phyloP scores from a whole-genome alignment of 2,113 vertebrate species.

The Pyrgilauda ruficollis region DNA sequence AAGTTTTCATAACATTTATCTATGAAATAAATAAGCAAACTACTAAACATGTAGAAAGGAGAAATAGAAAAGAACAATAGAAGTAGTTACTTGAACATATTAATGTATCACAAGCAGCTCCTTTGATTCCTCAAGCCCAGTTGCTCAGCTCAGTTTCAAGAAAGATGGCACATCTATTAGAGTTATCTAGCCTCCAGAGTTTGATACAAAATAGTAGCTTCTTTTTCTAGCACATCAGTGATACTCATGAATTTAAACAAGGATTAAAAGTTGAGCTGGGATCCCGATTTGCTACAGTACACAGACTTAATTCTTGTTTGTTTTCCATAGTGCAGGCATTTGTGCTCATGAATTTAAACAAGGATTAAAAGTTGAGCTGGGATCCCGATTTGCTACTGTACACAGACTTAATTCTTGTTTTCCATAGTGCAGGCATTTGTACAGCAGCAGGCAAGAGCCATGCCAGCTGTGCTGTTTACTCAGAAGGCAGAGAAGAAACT shows the following conservation, averaged over 20 bases:
- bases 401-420: background rate
- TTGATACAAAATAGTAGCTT: background rate
- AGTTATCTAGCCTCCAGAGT: background rate
- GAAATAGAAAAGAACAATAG: background rate
- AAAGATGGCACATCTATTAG: rapidly evolving
- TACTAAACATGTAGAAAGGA: background rate
- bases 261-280: background rate
- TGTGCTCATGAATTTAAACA: background rate
- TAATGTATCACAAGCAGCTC: background rate
- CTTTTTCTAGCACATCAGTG: background rate
- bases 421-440: background rate
- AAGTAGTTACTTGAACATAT: background rate
- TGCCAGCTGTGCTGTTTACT: background rate
- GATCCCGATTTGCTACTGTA: background rate
- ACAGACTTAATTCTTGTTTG: background rate
- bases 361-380: background rate
- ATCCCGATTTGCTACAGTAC: background rate
- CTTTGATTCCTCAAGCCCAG: background rate
- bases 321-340: background rate
- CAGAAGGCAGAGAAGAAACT: background rate
- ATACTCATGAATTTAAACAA: background rate
- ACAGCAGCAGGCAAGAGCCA: background rate
- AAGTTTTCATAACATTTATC: background rate
- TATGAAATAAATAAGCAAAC: background rate
- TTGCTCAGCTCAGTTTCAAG: background rate